Evolutionary conservation across 2,888 invertebrate species (phyloP), one percentile per base, ranked within the genome.

Genomic region (Nomada lathburiana): DNA sequence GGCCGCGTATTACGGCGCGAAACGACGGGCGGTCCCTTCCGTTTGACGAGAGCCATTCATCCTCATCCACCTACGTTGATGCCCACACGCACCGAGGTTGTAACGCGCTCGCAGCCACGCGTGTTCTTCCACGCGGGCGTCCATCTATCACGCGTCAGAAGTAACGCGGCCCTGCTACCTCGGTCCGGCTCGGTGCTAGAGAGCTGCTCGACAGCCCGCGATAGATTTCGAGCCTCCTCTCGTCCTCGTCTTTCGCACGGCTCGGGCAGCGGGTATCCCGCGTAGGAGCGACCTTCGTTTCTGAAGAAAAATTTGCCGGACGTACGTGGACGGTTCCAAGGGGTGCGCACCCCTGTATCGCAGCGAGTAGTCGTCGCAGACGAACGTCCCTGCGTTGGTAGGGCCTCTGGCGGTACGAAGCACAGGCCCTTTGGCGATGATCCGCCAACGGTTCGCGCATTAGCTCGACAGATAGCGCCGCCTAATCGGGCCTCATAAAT

Each of bases 31-130:
- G 93, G 93, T 93, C 93, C 92, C 92, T 93, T 92, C 93, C 92
- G 93, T 93, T 94, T 93, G 93, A 94, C 93, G 93, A 93, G 93
- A 92, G 90, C 92, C 93, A 94, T 94, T 93, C 93, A 93, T 94
- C 93, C 93, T 93, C 92, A 91, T 92, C 93, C 93, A 92, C 93
- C 93, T 92, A 93, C 93, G 92, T 92, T 89, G 89, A 89, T 89
- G 90, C 89, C 90, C 85, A 86, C 88, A 89, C 84, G 84, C 71
- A 76, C 50, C 71, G 57, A 55, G 69, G 74, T 76, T 73, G 84
- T 79, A 86, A 89, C 86, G 82, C 86, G 85, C 85, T 79, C 82
- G 76, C 85, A 80, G 78, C 64, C 88, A 80, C 89, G 87, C 84
- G 89, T 90, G 90, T 90, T 90, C 89, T 82, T 86, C 88, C 92